Base-by-base conservation (phyloP, 2,888 invertebrate species). In the Drosophila pseudotakahashii region DNA sequence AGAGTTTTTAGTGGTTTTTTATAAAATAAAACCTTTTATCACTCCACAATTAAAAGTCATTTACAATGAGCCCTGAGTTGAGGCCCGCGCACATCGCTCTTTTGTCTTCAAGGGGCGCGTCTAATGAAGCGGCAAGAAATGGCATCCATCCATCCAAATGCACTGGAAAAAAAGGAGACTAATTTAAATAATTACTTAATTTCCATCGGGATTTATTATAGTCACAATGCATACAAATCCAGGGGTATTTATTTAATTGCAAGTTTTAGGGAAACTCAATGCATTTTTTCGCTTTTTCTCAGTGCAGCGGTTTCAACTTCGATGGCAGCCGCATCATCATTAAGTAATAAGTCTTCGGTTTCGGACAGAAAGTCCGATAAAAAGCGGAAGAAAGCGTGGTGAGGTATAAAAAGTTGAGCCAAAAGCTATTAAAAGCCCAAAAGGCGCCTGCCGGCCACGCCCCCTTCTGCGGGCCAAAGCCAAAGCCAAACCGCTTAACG, bases 271-370 rank as follows among this genome's bases (percentile, higher is more conserved):
- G 23, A 26, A 26, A 26, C 5, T 6, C 30, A 30, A 30, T 30
- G 30, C 30, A 26, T 7, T 30, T 7, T 2, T 7, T 11, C 10
- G 9, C 6, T 19, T 57, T 30, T 23, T 34, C 6, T 1, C 39
- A 23, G 47, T 62, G 62, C 62, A 47, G 13, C 23, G 19, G 26
- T 51, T 37, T 68, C 9, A 55, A 63, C 57, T 71, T 47, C 52
- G 57, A 45, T 51, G 71, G 75, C 67, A 26, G 50, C 64, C 50
- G 50, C 83, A 83, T 74, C 84, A 75, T 84, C 81, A 78, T 82
- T 87, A 87, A 84, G 87, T 87, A 87, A 87, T 87, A 84, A 87
- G 81, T 82, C 81, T 76, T 70, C 50, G 73, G 68, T 54, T 75
- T 53, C 26, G 53, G 45, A 41, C 66, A 51, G 45, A n/a, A 14